These are phyloP conservation scores for Xyrauchen texanus DNA, from an alignment of 2,113 vertebrate species.

Conservation along the genomic window DNA sequence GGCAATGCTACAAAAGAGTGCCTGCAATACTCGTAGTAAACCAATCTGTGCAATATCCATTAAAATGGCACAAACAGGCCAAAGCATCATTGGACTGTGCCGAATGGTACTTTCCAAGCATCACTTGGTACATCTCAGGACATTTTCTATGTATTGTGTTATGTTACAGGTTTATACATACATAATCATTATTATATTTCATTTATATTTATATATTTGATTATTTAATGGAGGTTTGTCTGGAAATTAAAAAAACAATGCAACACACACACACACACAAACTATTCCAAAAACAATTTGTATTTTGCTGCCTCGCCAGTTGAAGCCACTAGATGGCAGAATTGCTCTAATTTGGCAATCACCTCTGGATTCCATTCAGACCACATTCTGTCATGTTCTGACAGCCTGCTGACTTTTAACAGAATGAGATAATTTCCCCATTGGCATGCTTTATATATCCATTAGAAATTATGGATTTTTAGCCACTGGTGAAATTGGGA, in stretches of 20 bases:
- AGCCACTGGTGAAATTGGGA: conserved; percentile 38
- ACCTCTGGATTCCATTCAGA: conserved; percentile 21
- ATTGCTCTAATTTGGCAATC: conserved; percentile 68
- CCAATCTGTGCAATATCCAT: not conserved
- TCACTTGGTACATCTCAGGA: too few species aligned
- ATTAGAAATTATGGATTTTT: conserved; percentile 40
- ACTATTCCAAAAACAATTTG: not conserved
- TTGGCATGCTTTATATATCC: conserved; percentile 31
- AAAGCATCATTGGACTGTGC: not conserved
- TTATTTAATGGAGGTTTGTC: too few species aligned
- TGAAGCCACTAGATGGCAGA: conserved; percentile 75
- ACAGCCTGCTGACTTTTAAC: conserved; percentile 41
- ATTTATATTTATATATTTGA: too few species aligned
- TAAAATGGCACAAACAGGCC: conserved; percentile 12
- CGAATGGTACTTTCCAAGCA: not conserved
- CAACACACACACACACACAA: too few species aligned
- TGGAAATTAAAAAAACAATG: too few species aligned
- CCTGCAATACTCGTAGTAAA: conserved; percentile 37
- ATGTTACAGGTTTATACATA: too few species aligned
- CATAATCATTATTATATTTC: too few species aligned
- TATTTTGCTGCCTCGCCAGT: not conserved
- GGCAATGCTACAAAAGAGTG: conserved; percentile 32
- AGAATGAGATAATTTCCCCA: conserved; percentile 39
- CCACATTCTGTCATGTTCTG: conserved; percentile 38
- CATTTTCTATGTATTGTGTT: too few species aligned